These are phyloP conservation scores for Archaeoteleia sp. DNA, from an alignment of 2,888 invertebrate genomes.

Conservation along the genomic window DNA sequence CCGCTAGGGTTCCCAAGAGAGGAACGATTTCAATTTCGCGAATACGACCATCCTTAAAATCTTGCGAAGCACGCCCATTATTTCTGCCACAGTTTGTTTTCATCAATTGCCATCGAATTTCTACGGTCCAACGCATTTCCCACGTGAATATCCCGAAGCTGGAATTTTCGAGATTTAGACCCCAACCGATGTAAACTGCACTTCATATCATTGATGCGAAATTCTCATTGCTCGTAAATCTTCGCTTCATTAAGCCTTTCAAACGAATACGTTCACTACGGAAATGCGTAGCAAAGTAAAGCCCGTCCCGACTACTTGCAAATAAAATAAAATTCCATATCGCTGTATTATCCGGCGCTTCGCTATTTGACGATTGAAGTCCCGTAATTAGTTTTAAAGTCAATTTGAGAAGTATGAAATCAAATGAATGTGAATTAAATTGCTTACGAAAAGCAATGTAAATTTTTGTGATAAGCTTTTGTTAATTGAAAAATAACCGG, in stretches of 20 bases:
- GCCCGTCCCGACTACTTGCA: too few species aligned
- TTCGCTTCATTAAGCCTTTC: too few species aligned
- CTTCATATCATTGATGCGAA: too few species aligned
- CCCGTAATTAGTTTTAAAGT: constrained; percentile 41
- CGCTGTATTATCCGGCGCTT: constrained; percentile 13
- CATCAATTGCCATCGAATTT: background rate
- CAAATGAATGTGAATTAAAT: constrained; percentile 39
- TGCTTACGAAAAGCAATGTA: constrained; percentile 36
- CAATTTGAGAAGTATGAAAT: constrained; percentile 34
- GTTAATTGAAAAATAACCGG: constrained; percentile 39
- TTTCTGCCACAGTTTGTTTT: constrained; percentile 5
- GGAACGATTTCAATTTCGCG: constrained; percentile 39
- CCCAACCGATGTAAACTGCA: too few species aligned
- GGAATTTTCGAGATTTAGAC: too few species aligned
- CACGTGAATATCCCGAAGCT: background rate
- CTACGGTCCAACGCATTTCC: background rate
- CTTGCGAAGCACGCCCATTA: constrained; percentile 1
- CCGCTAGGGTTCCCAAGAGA: constrained; percentile 42
- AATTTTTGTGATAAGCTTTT: constrained; percentile 25
- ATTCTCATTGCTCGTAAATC: too few species aligned
- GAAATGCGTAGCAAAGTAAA: too few species aligned
- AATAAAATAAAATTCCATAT: too few species aligned
- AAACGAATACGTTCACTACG: too few species aligned
- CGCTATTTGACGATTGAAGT: constrained; percentile 40
- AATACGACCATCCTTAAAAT: constrained; percentile 9